Percentiles rank a stretch among this genome's conserved stretches.
Conservation (phyloP, 1,140 invertebrate species). For the Diprion similis region DNA sequence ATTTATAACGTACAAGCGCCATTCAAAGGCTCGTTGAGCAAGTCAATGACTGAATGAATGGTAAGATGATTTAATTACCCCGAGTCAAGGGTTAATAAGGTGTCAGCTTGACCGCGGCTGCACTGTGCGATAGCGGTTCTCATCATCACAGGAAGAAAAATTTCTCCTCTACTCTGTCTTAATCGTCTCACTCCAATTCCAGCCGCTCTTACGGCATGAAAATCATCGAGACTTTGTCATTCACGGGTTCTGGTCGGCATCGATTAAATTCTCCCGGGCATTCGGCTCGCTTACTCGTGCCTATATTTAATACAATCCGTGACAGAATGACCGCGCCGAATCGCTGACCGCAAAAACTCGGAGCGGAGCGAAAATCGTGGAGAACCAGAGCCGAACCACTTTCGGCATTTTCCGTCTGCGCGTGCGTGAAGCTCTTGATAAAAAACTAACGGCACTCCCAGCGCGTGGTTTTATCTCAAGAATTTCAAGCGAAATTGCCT, state of each 20-base stretch:
- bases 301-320: not conserved
- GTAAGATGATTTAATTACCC: conserved; percentile 52
- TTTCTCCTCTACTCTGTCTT: not conserved
- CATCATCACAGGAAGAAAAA: not conserved
- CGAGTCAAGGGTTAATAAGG: conserved; percentile 35
- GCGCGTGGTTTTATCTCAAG: not conserved
- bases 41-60: conserved; percentile 37
- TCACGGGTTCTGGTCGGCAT: not conserved
- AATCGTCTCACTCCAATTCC: not conserved
- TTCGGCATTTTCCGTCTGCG: conserved; percentile 1
- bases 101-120: conserved; percentile 23
- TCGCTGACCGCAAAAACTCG: not conserved
- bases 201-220: not conserved
- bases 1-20: conserved; percentile 39
- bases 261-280: conserved; percentile 3
- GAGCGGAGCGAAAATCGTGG: not conserved
- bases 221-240: not conserved
- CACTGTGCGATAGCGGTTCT: conserved; percentile 19
- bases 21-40: conserved; percentile 27
- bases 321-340: not conserved
- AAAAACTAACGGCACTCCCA: too few species aligned
- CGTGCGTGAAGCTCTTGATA: not conserved
- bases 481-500: not conserved
- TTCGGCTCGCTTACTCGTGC: not conserved
- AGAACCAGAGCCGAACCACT: not conserved